Base-by-base conservation (phyloP, 2,888 invertebrate genomes). In the Ormia ochracea region DNA sequence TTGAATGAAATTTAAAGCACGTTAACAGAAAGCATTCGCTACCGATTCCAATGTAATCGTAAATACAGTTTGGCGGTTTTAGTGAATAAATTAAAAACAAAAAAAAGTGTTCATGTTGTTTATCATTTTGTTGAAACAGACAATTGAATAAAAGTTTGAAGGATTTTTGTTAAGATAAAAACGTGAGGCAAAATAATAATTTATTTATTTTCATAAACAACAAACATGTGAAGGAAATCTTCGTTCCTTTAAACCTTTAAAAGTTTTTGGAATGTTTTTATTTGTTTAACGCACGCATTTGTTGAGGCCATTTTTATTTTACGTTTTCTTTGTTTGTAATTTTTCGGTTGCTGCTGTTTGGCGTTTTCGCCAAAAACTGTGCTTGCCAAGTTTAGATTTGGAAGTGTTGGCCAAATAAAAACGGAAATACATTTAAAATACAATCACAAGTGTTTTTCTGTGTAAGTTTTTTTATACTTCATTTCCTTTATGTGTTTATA, bases 341-440 rank as follows among this genome's bases (percentile, higher is more conserved):
- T 43, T 45, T 36, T 5, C 0, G 5, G 28, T 26, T 41, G 45
- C 6, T 54, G 21, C 0, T 73, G 14, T 38, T 63, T 9, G 7
- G 21, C 23, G 14, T 14, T 43, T 41, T 59, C 26, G 41, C 33
- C 33, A n/a, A n/a, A n/a, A n/a, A n/a, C 52, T 31, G 41, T 12
- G 50, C 33, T 41, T 59, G 70, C 70, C 77, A 78, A 72, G 59
- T 78, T 72, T 54, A 43, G 65, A 66, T 70, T 59, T 36, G 43
- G 50, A 80, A 80, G 80, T 80, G 80, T 76, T 80, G 72, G 76
- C 80, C 80, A 80, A 80, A 80, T 80, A 80, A 41, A 80, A 80
- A 68, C 80, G 80, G 80, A 80, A 76, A 76, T 80, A 80, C 80
- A 73, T 76, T 80, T 80, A 80, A 80, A 80, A 80, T 80, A 80